phyloP scores from a whole-genome alignment of 2,888 invertebrate species.

The Polyommatus iphigenia region DNA sequence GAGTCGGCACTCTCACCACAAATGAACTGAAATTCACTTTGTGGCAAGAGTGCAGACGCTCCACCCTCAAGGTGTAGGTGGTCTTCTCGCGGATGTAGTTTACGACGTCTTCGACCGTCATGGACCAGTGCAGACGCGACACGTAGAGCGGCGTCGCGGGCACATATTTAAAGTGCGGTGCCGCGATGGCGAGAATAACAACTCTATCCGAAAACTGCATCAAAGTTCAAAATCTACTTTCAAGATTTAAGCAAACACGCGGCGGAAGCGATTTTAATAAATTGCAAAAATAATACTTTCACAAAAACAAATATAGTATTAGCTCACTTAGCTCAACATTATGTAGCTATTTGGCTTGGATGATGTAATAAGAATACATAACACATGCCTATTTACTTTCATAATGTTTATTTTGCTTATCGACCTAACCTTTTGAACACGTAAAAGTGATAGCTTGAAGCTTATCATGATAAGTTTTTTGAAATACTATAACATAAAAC shows the following conservation, averaged over 20 bases:
- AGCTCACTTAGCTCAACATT: background rate
- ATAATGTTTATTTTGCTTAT: background rate
- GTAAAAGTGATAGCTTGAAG: background rate
- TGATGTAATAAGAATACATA: background rate
- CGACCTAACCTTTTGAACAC: background rate
- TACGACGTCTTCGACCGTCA: too few species aligned
- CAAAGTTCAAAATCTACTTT: background rate
- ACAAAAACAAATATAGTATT: conserved; percentile 12
- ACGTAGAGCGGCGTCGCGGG: too few species aligned
- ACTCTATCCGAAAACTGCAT: background rate
- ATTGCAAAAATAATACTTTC: background rate
- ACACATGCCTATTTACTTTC: conserved; percentile 3
- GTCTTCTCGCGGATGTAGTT: too few species aligned
- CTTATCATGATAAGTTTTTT: background rate
- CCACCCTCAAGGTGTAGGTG: too few species aligned
- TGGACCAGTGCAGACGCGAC: too few species aligned
- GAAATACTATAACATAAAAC: background rate
- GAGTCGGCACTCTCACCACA: too few species aligned
- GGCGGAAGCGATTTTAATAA: background rate
- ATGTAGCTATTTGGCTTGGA: background rate
- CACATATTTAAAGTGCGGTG: too few species aligned
- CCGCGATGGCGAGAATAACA: too few species aligned
- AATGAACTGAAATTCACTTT: too few species aligned
- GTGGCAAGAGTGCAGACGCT: too few species aligned
- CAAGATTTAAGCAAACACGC: background rate